Conservation (phyloP, 2,888 invertebrate species). For the Falcaria lacertinaria region DNA sequence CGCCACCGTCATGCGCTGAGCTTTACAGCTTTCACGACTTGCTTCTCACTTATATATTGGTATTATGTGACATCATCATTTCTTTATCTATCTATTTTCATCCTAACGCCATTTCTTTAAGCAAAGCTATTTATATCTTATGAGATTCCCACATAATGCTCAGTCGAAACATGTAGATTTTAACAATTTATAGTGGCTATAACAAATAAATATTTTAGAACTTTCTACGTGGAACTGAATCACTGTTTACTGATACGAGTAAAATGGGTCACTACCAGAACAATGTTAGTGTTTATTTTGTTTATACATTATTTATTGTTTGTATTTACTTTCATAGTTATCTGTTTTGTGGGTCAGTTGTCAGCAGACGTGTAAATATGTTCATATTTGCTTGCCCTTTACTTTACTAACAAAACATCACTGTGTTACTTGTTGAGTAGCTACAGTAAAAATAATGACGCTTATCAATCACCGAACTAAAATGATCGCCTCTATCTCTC, state of each 20-base stretch:
- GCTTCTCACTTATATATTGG: conserved; percentile 5
- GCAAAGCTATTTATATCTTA: too few species aligned
- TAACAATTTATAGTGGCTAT: background rate
- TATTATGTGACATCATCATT: background rate
- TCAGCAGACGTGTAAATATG: conserved; percentile 55
- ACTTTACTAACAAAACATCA: conserved; percentile 23
- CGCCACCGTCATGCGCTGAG: conserved; percentile 16
- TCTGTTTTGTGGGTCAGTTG: conserved; percentile 64
- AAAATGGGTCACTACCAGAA: conserved; percentile 67
- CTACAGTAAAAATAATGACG: background rate
- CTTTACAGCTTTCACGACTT: conserved; percentile 45
- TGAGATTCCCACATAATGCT: too few species aligned
- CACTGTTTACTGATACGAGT: conserved; percentile 10
- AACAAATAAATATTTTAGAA: background rate
- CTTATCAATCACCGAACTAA: too few species aligned
- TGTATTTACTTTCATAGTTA: conserved; percentile 71
- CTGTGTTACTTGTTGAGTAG: background rate
- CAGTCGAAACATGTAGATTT: too few species aligned
- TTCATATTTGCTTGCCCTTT: conserved; percentile 36
- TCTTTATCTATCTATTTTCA: too few species aligned
- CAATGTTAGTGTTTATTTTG: conserved; percentile 58
- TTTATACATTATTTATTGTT: conserved; percentile 62
- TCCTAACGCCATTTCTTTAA: background rate
- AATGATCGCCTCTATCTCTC: background rate
- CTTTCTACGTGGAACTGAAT: conserved; percentile 10